Evolutionary conservation across 2,797 vertebrate species (phyloP).

Genomic region (Enteromius radiatus): DNA sequence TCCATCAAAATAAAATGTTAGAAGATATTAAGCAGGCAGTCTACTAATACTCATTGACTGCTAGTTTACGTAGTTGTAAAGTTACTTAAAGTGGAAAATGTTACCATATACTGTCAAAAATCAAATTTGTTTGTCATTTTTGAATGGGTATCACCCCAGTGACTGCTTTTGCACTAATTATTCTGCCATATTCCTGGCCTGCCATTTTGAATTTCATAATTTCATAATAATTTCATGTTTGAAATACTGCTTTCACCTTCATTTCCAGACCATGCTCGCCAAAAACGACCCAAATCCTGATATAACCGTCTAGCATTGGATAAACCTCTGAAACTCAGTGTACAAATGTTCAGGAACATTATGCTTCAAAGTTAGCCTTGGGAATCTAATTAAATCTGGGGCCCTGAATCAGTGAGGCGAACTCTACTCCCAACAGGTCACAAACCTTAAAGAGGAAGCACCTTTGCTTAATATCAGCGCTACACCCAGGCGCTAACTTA

Average conservation of each 20-base stretch:
- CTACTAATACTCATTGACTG: too few species aligned
- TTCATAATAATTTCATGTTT: too few species aligned
- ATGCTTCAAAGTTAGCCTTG: slow-evolving; percentile 56
- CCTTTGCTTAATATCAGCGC: slow-evolving; percentile 72
- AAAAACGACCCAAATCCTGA: neutral
- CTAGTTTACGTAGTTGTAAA: too few species aligned
- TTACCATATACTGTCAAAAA: neutral
- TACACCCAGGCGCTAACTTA: slow-evolving; percentile 81
- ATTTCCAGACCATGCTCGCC: neutral
- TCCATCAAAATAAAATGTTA: too few species aligned
- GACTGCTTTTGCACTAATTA: neutral
- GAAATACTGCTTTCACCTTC: neutral
- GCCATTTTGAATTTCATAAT: neutral
- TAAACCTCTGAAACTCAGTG: neutral
- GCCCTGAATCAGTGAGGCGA: slow-evolving; percentile 68
- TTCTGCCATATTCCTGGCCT: neutral
- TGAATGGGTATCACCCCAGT: neutral
- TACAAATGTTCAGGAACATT: slow-evolving; percentile 7
- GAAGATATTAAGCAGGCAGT: too few species aligned
- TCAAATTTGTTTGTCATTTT: accelerated
- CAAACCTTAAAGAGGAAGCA: slow-evolving; percentile 68
- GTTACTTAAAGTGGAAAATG: too few species aligned
- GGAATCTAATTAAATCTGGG: slow-evolving; percentile 76
- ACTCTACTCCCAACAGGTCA: slow-evolving; percentile 75
- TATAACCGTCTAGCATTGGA: neutral